Conservation (phyloP, 2,888 invertebrate species). For the Pterostichus madidus region DNA sequence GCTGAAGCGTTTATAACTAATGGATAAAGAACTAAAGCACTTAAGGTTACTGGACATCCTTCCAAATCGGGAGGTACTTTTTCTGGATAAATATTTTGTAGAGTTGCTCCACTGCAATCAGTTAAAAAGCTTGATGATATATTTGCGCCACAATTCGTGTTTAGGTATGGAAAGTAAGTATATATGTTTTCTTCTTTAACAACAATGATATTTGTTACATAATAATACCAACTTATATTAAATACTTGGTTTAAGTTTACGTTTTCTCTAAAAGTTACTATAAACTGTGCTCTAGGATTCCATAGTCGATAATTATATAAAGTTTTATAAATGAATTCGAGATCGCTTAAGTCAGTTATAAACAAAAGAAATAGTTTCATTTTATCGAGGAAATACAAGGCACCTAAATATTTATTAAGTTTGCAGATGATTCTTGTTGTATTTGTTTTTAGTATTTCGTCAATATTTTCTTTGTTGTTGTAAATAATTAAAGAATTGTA, state of each 20-base stretch:
- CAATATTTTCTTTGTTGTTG: constrained; percentile 17
- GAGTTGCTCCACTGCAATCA: not conserved
- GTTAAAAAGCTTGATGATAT: not conserved
- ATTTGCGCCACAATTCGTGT: constrained; percentile 1
- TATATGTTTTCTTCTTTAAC: constrained; percentile 10
- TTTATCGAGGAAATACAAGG: constrained; percentile 20
- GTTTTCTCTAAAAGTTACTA: not conserved
- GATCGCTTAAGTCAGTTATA: not conserved
- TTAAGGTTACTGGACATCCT: constrained; percentile 26
- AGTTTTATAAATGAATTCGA: not conserved
- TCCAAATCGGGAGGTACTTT: constrained; percentile 28
- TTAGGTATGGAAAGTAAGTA: constrained; percentile 30
- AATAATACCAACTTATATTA: constrained; percentile 25
- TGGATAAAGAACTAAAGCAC: constrained; percentile 5
- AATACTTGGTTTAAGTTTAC: constrained; percentile 9
- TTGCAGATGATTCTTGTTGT: constrained; percentile 15
- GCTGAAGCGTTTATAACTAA: constrained; percentile 28
- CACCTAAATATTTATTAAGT: constrained; percentile 5
- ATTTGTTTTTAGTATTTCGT: not conserved
- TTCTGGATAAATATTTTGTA: constrained; percentile 14
- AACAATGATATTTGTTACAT: constrained; percentile 25
- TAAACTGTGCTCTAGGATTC: constrained; percentile 41
- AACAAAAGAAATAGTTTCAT: constrained; percentile 16
- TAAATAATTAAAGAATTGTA: constrained; percentile 34
- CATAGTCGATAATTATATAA: constrained; percentile 23